Evolutionary conservation across 2,113 vertebrate species (phyloP), one percentile per base, ranked within the genome.

Genomic region (Carassius gibelio): DNA sequence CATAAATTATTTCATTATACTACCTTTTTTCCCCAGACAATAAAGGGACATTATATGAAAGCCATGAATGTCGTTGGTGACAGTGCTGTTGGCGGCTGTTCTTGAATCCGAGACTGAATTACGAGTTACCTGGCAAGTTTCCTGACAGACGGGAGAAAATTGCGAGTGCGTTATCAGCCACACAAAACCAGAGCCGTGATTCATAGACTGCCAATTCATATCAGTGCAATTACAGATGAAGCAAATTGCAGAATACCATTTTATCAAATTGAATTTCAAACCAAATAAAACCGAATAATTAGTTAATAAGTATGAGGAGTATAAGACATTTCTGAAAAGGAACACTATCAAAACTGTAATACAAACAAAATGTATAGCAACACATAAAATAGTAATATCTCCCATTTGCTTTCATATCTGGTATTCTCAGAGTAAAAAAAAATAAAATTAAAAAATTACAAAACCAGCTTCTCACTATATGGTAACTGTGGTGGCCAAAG

Each of bases 211-310:
- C 48, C 81, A 83, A 83, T 57, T 83, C 50, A 72, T 83, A 57
- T 57, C 50, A 83, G 21, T 10, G 7, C 79, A 81, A 68, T 81
- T 81, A 81, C 42, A 83, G 81, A n/a, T 57, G 34, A 83, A 59
- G 21, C 11, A 83, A 57, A 83, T 72, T 83, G 48, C 80, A 82
- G 48, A 71, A 82, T 21, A 64, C 62, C 26, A 71, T 71, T 82
- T 55, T 19, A 74, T 72, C 34, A 72, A 72, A 82, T 38, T 38
- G 19, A 21, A 78, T 61, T 78, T 79, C 19, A 23, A 79, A 79
- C 21, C 42, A 68, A 72, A 72, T 66, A 81, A 30, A 81, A 81
- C 78, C 59, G 30, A 83, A 57, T 42, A 83, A 83, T 83, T 72
- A 59, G 64, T n/a, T 61, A 61, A 8, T 50, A 82, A 82, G 50